phyloP scores from a whole-genome alignment of 2,888 invertebrate species.

The Brachyptera risi region DNA sequence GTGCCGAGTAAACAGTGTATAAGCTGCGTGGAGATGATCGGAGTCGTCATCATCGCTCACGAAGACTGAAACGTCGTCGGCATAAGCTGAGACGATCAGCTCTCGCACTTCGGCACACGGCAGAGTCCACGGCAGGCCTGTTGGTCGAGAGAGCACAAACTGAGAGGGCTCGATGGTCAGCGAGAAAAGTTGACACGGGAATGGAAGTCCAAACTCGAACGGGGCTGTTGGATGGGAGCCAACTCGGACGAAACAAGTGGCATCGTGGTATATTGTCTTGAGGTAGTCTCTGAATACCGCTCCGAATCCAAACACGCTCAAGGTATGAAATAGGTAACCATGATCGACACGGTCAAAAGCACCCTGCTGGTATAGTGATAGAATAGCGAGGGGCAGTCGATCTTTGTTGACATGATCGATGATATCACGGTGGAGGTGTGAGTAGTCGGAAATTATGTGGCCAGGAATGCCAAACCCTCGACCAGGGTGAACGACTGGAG shows the following conservation, averaged over 20 bases:
- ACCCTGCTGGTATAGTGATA: conserved; percentile 12
- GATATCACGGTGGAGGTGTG: conserved; percentile 16
- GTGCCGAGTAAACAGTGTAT: conserved; percentile 7
- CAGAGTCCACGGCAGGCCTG: no score
- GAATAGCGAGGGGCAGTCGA: background rate
- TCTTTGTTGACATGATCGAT: background rate
- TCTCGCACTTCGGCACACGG: background rate
- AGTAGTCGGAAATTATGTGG: conserved; percentile 9
- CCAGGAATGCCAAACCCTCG: conserved; percentile 2
- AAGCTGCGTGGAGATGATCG: background rate
- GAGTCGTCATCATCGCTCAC: background rate
- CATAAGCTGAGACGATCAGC: background rate
- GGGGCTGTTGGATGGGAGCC: background rate
- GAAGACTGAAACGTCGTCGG: conserved; percentile 6
- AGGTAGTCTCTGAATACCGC: background rate
- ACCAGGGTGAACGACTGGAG: conserved; percentile 10
- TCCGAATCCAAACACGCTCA: background rate
- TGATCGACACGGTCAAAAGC: conserved; percentile 22
- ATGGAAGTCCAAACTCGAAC: background rate
- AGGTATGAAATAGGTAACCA: conserved; percentile 10
- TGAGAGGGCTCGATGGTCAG: background rate
- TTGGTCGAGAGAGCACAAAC: background rate
- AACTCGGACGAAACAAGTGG: background rate
- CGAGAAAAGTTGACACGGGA: conserved; percentile 7
- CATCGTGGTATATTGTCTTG: background rate